Percentiles rank a stretch among this genome's conserved stretches.
phyloP scores from a whole-genome alignment of 1,140 invertebrate species.

The Macrotrachela quadricornifera region DNA sequence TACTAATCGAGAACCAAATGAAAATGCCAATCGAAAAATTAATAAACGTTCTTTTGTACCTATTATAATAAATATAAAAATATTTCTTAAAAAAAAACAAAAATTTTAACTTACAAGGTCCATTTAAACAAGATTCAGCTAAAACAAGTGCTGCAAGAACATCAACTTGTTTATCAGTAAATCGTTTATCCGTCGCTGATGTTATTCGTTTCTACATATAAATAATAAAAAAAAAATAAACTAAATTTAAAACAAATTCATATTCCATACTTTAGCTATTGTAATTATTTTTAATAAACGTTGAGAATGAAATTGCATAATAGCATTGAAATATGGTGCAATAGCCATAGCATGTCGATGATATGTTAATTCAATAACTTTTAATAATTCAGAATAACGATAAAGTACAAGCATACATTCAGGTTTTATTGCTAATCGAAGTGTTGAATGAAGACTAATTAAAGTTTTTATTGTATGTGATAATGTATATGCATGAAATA shows the following conservation, averaged over 20 bases:
- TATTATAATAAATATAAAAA: conserved; percentile 9
- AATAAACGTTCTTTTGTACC: conserved; percentile 41
- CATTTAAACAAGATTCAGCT: conserved; percentile 46
- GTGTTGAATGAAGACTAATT: no score
- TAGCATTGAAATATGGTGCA: conserved; percentile 40
- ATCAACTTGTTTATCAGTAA: conserved; percentile 41
- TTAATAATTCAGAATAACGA: background rate
- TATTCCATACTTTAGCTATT: conserved; percentile 38
- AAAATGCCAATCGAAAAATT: conserved; percentile 43
- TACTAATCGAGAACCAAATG: conserved; percentile 39
- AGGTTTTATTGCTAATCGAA: no score
- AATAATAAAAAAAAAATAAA: conserved; percentile 24
- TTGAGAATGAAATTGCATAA: conserved; percentile 40
- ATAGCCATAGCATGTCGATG: conserved; percentile 33
- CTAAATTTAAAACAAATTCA: conserved; percentile 46
- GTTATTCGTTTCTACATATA: conserved; percentile 28
- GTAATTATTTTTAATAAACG: conserved; percentile 20
- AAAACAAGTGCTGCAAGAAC: conserved; percentile 48
- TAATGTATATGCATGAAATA: no score
- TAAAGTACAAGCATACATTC: no score
- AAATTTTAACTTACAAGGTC: conserved; percentile 26
- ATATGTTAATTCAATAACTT: conserved; percentile 21
- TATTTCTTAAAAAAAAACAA: background rate
- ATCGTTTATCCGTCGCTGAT: conserved; percentile 34
- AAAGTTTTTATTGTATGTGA: no score